Conservation (phyloP, 2,797 vertebrate genomes). For the Leptoclinus maculatus region DNA sequence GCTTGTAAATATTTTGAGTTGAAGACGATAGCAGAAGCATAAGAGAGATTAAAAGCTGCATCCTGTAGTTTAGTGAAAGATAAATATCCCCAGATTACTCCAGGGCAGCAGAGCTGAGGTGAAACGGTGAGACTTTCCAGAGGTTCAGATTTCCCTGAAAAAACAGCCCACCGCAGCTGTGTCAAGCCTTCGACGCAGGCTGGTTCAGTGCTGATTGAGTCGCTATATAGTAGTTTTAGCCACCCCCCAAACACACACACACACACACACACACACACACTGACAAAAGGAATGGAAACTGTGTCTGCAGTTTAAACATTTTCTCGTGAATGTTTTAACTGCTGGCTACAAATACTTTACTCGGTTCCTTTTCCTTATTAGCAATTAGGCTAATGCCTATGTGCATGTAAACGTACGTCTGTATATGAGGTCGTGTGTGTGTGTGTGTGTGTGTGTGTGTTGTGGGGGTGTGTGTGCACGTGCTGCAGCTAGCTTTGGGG, state of each 20-base stretch:
- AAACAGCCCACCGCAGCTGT: constrained; percentile 63
- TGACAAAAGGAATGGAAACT: constrained; percentile 39
- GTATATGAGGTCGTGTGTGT: neutral
- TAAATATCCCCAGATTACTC: constrained; percentile 35
- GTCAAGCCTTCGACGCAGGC: constrained; percentile 38
- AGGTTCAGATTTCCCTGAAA: constrained; percentile 74
- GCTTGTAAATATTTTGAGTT: constrained; percentile 6
- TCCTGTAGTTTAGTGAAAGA: constrained; percentile 31
- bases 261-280: neutral
- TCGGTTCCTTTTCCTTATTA: constrained; percentile 35
- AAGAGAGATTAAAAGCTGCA: constrained; percentile 12
- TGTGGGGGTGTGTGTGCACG: constrained; percentile 1
- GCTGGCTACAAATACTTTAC: constrained; percentile 31
- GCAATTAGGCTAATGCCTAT: constrained; percentile 16
- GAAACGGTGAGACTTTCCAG: constrained; percentile 45
- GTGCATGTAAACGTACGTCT: constrained; percentile 11
- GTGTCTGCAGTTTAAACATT: constrained; percentile 6
- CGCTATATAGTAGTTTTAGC: constrained; percentile 20
- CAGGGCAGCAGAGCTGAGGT: constrained; percentile 34
- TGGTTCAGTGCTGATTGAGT: constrained; percentile 42
- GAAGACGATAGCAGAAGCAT: neutral
- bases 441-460: neutral
- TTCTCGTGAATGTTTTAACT: constrained; percentile 56
- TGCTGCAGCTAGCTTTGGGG: constrained; percentile 24
- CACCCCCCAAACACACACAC: neutral